These are phyloP conservation scores for Bursaphelenchus mucronatus DNA, from an alignment of 1,140 invertebrate species.

Conservation along the genomic window DNA sequence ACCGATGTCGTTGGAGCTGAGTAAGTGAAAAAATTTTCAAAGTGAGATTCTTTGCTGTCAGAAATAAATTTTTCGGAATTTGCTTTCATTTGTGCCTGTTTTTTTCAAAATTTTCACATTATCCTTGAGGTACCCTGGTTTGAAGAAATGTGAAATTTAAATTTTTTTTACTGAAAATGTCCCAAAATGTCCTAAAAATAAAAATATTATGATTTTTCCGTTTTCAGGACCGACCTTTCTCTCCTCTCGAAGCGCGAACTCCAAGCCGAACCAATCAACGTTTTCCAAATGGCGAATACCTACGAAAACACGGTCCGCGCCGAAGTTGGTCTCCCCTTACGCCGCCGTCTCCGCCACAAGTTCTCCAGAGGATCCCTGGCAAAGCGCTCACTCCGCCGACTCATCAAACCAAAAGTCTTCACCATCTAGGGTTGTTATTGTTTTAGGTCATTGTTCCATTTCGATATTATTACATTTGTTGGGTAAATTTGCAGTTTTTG, in stretches of 20 bases:
- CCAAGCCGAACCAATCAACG: slow-evolving; percentile 44
- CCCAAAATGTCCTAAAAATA: background rate
- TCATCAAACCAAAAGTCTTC: slow-evolving; percentile 53
- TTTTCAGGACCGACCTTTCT: slow-evolving; percentile 45
- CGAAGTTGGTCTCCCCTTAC: slow-evolving; percentile 44
- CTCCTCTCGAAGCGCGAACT: slow-evolving; percentile 38
- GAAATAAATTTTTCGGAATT: no score
- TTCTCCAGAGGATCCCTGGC: slow-evolving; percentile 55
- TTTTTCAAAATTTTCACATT: no score
- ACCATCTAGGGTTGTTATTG: slow-evolving; percentile 26
- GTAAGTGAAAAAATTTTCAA: slow-evolving; percentile 21
- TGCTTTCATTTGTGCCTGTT: no score
- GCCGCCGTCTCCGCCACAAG: slow-evolving; percentile 42
- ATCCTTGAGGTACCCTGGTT: no score
- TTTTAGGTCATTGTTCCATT: no score
- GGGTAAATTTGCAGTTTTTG: no score
- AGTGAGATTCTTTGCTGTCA: no score
- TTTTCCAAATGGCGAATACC: slow-evolving; percentile 38
- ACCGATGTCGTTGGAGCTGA: slow-evolving; percentile 29
- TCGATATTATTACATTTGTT: no score
- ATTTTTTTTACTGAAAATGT: no score
- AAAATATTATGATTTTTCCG: background rate
- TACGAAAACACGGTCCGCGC: slow-evolving; percentile 44
- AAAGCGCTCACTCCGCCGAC: slow-evolving; percentile 38
- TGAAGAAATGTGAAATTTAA: no score